Percentiles rank a stretch among this genome's conserved stretches.
Evolutionary conservation across 2,888 invertebrate species (phyloP).

Genomic region (Drosophila longiperda): DNA sequence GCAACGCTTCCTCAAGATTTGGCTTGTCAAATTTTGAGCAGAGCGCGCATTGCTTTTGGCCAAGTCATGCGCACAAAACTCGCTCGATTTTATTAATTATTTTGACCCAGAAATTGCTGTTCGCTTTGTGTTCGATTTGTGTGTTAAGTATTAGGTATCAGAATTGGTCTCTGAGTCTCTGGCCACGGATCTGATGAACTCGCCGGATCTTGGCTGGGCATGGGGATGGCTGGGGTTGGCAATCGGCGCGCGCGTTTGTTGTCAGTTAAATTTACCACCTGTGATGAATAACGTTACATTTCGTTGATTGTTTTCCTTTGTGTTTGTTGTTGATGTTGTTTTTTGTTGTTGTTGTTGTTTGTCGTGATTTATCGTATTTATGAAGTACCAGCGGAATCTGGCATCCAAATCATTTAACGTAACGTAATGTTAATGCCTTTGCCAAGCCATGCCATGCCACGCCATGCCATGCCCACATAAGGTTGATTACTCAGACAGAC

Average conservation of each 20-base stretch:
- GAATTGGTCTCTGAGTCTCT: slow-evolving; percentile 14
- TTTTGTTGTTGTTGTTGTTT: slow-evolving; percentile 27
- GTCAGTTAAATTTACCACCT: slow-evolving; percentile 81
- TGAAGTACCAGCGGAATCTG: slow-evolving; percentile 59
- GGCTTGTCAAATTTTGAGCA: slow-evolving; percentile 36
- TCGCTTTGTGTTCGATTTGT: slow-evolving; percentile 53
- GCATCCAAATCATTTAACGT: slow-evolving; percentile 50
- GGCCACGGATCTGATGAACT: slow-evolving; percentile 24
- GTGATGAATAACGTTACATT: slow-evolving; percentile 82
- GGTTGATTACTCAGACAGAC: slow-evolving; percentile 73
- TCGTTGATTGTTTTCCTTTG: slow-evolving; percentile 66
- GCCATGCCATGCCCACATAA: slow-evolving; percentile 74
- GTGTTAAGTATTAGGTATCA: slow-evolving; percentile 57
- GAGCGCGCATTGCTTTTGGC: slow-evolving; percentile 53
- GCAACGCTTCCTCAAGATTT: slow-evolving; percentile 49
- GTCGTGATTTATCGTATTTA: slow-evolving; percentile 72
- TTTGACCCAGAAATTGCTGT: slow-evolving; percentile 73
- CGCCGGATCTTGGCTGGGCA: slow-evolving; percentile 27
- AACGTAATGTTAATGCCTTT: slow-evolving; percentile 32
- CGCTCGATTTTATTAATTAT: slow-evolving; percentile 74
- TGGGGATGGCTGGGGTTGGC: slow-evolving; percentile 42
- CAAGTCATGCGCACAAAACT: slow-evolving; percentile 70
- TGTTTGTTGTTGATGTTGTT: slow-evolving; percentile 34
- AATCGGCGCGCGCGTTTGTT: slow-evolving; percentile 70
- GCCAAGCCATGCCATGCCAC: slow-evolving; percentile 70